A percentile compares a stretch with the other conserved stretches of the same genome.
phyloP scores from a whole-genome alignment of 2,113 vertebrate species.

The Sphaerodactylus townsendi region DNA sequence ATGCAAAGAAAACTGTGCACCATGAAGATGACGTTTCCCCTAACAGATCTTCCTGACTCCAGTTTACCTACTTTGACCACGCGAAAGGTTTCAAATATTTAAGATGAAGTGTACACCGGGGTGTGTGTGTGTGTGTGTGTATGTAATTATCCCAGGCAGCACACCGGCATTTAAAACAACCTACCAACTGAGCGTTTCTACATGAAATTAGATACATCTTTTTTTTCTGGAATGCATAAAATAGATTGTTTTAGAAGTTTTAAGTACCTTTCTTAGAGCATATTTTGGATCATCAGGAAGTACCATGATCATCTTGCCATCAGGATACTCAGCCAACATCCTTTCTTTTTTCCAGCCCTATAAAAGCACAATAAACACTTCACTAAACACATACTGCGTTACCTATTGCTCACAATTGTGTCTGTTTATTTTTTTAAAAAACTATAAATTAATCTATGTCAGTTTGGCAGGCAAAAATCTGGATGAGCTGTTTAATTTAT shows the following conservation, averaged over 20 bases:
- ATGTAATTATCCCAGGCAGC: neutral
- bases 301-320: constrained; percentile 97
- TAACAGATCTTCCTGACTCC: neutral
- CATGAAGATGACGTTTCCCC: neutral
- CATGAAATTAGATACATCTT: neutral
- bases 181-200: neutral
- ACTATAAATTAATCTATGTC: constrained; percentile 37
- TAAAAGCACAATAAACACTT: constrained; percentile 63
- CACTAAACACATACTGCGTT: constrained; percentile 21
- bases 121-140: too few relatives aligned
- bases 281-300: constrained; percentile 98
- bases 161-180: neutral
- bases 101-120: neutral
- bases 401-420: constrained; percentile 23
- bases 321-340: constrained; percentile 93
- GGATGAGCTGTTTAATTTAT: constrained; percentile 58
- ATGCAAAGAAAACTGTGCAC: neutral
- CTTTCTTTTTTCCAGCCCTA: constrained; percentile 99
- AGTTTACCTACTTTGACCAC: neutral
- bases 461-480: constrained; percentile 52
- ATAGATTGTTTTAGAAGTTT: neutral
- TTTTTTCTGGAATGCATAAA: neutral
- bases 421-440: too few relatives aligned
- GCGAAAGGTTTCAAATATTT: neutral
- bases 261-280: constrained; percentile 93